Percentiles rank a stretch among this genome's conserved stretches.
These are phyloP conservation scores for Hemicordylus capensis DNA, from an alignment of 2,113 vertebrate species.

Conservation along the genomic window DNA sequence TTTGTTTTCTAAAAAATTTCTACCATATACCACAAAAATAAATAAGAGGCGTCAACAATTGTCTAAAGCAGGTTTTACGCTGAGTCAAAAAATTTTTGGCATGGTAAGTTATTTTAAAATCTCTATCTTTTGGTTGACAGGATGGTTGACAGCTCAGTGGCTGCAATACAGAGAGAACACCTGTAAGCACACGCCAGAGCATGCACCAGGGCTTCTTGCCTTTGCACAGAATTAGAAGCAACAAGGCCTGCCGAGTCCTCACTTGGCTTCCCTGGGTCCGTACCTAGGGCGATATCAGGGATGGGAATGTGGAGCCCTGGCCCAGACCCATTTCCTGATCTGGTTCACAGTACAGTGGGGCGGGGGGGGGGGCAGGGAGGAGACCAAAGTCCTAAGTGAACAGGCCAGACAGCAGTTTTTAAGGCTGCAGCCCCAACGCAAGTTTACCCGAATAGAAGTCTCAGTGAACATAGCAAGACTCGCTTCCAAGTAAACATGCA, in stretches of 20 bases:
- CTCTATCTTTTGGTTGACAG: conserved; percentile 82
- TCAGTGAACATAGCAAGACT: too few relatives aligned
- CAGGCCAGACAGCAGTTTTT: background rate
- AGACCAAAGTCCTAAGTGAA: too few relatives aligned
- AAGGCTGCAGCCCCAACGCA: background rate
- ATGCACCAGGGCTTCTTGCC: background rate
- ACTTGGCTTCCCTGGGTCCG: background rate
- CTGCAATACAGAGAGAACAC: conserved; percentile 48
- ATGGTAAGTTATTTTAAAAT: conserved; percentile 59
- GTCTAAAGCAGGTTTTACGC: conserved; percentile 80
- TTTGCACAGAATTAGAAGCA: background rate
- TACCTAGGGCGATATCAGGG: background rate
- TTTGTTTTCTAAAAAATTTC: conserved; percentile 74
- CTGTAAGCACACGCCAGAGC: background rate
- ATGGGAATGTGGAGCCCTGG: too few relatives aligned
- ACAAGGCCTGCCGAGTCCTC: background rate
- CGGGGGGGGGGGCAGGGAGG: too few relatives aligned
- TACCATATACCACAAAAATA: conserved; percentile 84
- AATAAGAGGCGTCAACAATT: conserved; percentile 84
- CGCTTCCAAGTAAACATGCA: background rate
- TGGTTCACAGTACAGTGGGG: background rate
- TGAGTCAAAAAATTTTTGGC: conserved; percentile 80
- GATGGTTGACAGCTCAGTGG: conserved; percentile 57
- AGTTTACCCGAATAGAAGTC: too few relatives aligned
- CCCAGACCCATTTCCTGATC: background rate